Percentiles rank a stretch among this genome's conserved stretches.
phyloP scores from a whole-genome alignment of 2,113 vertebrate genomes.

The Megalops atlanticus region DNA sequence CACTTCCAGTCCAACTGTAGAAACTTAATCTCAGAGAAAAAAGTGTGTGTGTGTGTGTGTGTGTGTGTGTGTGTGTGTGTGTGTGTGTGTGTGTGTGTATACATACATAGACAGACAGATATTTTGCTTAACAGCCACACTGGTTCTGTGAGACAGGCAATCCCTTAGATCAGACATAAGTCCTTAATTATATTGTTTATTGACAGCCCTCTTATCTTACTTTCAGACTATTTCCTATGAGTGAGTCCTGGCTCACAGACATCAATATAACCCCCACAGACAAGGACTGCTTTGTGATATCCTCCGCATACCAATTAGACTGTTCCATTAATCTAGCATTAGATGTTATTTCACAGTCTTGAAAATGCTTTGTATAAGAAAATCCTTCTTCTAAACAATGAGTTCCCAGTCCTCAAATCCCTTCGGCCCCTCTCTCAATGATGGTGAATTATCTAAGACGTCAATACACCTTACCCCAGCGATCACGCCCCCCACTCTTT shows the following conservation, averaged over 20 bases:
- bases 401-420: not conserved
- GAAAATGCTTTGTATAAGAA: not conserved
- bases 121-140: not conserved
- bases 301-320: not conserved
- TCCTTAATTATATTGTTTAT: not conserved
- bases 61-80: no score
- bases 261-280: not conserved
- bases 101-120: no score
- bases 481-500: constrained; percentile 24
- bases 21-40: no score
- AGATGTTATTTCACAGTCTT: not conserved
- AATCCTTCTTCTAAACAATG: not conserved
- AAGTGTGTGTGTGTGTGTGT: no score
- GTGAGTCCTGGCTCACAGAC: not conserved
- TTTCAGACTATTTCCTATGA: not conserved
- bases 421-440: not conserved
- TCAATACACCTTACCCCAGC: constrained; percentile 13
- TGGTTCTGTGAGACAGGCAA: not conserved
- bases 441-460: constrained; percentile 27
- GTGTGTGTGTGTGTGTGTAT: no score
- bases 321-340: not conserved
- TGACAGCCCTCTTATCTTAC: not conserved
- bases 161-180: not conserved
- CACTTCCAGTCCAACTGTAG: no score
- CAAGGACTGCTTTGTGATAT: not conserved